Conservation (phyloP, 2,888 invertebrate species). For the Lasioglossum figueresi region DNA sequence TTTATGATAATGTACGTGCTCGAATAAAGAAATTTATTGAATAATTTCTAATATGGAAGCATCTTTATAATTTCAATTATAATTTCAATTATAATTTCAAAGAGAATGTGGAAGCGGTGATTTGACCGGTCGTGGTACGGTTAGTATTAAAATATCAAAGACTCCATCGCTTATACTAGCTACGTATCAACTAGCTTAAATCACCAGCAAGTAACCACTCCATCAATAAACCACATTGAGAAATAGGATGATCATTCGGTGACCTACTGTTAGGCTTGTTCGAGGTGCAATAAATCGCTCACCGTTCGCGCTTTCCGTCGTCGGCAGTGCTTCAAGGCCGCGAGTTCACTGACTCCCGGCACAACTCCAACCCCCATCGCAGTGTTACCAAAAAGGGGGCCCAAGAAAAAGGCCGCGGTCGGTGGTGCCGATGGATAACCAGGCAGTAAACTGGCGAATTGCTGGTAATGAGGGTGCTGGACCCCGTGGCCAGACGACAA, state of each 20-base stretch:
- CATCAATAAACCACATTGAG: neutral
- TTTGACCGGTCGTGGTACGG: no score
- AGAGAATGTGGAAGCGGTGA: no score
- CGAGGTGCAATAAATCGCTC: constrained; percentile 55
- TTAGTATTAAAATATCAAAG: no score
- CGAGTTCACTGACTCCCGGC: constrained; percentile 80
- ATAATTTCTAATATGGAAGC: no score
- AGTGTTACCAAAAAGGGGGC: constrained; percentile 87
- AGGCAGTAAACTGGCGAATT: constrained; percentile 79
- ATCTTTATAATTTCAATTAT: no score
- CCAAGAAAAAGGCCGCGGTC: constrained; percentile 80
- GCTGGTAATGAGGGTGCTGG: constrained; percentile 80
- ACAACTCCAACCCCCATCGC: constrained; percentile 87
- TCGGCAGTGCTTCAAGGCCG: constrained; percentile 95
- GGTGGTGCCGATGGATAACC: constrained; percentile 80
- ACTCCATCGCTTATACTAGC: no score
- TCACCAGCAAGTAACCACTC: neutral
- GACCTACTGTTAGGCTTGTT: neutral
- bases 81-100: no score
- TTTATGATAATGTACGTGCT: no score
- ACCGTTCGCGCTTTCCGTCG: constrained; percentile 98
- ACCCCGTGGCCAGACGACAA: constrained; percentile 72
- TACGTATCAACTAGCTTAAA: neutral
- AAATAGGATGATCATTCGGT: neutral
- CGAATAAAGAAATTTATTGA: no score